These are phyloP conservation scores for Sphaeramia orbicularis DNA, from an alignment of 2,797 vertebrate species.

Conservation along the genomic window DNA sequence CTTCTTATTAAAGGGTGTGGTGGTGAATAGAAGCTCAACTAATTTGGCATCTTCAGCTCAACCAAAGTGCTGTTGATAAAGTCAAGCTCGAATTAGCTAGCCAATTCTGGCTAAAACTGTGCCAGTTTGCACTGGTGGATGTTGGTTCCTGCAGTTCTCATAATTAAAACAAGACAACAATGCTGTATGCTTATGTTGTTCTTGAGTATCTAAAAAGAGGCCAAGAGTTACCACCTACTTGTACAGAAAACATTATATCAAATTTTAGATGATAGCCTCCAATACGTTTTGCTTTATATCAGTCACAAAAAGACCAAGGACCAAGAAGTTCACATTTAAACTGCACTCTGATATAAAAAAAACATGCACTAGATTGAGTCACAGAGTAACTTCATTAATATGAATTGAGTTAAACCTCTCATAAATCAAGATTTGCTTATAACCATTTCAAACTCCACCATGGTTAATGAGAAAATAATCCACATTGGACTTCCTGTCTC, in stretches of 20 bases:
- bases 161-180: slow-evolving; percentile 21
- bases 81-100: no score
- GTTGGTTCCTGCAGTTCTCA: slow-evolving; percentile 1
- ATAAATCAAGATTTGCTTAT: slow-evolving; percentile 9
- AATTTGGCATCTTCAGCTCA: slow-evolving; percentile 17
- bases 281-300: no score
- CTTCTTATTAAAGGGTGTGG: slow-evolving; percentile 19
- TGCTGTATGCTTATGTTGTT: background rate
- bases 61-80: slow-evolving; percentile 18
- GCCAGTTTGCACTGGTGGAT: slow-evolving; percentile 5
- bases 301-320: no score
- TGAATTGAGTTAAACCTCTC: background rate
- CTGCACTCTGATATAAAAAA: background rate
- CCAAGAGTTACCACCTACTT: background rate
- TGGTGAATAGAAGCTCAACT: slow-evolving; percentile 37
- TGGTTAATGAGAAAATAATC: background rate
- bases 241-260: background rate
- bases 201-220: background rate
- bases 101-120: background rate
- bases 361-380: background rate
- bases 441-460: background rate
- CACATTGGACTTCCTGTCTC: background rate
- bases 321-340: no score
- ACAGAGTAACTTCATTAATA: background rate
- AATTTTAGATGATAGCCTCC: background rate